Percentiles rank a stretch among this genome's conserved stretches.
Evolutionary conservation across 2,797 vertebrate species (phyloP).

Genomic region (Ctenopoma kingsleyae): DNA sequence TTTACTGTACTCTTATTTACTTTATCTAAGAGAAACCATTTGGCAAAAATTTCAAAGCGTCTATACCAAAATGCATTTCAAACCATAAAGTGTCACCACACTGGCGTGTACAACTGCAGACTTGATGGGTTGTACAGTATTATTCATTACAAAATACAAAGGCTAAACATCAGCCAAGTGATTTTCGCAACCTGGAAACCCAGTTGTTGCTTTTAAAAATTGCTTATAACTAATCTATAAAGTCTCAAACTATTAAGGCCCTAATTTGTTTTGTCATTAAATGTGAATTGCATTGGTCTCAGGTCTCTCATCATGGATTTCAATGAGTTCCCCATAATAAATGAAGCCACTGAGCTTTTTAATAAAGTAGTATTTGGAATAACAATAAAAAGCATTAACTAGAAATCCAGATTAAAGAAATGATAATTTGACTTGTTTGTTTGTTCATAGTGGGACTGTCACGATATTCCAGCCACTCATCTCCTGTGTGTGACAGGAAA

Average conservation of each 20-base stretch:
- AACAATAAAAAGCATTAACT: not conserved
- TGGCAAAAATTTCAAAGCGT: not conserved
- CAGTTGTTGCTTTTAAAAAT: not conserved
- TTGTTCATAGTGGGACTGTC: constrained; percentile 90
- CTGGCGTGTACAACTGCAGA: not conserved
- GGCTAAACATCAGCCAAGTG: not conserved
- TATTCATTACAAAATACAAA: not conserved
- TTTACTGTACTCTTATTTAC: no score
- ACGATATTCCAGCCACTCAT: constrained; percentile 91
- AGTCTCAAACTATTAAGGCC: not conserved
- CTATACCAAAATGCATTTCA: not conserved
- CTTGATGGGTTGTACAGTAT: not conserved
- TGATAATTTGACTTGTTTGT: constrained; percentile 19
- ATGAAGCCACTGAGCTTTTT: no score
- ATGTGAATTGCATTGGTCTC: no score
- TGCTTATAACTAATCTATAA: not conserved
- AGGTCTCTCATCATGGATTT: no score
- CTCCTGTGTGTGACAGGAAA: constrained; percentile 93
- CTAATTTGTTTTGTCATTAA: no score
- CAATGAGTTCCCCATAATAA: no score
- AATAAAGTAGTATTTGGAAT: not conserved
- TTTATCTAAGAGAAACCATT: not conserved
- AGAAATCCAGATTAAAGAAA: no score
- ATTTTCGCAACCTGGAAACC: not conserved
- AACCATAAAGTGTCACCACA: not conserved